Percentiles rank a stretch among this genome's conserved stretches.
Evolutionary conservation across 2,113 vertebrate species (phyloP).

Genomic region (Phyllostomus discolor): DNA sequence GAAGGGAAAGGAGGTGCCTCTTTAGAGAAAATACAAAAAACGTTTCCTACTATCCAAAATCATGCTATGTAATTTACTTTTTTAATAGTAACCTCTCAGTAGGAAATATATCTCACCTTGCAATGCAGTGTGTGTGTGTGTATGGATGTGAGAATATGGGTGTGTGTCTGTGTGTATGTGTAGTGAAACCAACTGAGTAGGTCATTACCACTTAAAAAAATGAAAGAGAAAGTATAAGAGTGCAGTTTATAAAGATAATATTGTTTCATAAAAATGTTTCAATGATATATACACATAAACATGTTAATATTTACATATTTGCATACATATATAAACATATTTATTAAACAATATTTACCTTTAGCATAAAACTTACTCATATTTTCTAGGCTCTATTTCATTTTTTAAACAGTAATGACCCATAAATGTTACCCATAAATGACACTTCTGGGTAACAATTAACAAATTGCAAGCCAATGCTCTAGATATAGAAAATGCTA

Average conservation of each 20-base stretch:
- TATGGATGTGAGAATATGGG: neutral
- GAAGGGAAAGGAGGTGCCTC: neutral
- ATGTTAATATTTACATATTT: neutral
- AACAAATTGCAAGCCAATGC: neutral
- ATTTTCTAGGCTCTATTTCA: neutral
- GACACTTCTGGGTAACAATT: neutral
- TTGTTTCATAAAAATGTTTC: neutral
- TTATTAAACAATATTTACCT: neutral
- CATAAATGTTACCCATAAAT: too few species aligned
- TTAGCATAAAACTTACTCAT: neutral
- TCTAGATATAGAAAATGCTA: neutral
- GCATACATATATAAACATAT: neutral
- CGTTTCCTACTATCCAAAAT: neutral
- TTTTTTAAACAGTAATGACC: neutral
- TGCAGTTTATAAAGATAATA: neutral
- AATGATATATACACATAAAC: neutral
- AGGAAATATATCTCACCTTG: neutral
- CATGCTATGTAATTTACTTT: constrained; percentile 5
- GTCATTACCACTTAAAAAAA: neutral
- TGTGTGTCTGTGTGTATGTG: too few species aligned
- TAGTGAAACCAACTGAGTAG: neutral
- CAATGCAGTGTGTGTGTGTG: neutral
- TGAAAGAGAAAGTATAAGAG: neutral
- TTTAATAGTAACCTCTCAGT: neutral
- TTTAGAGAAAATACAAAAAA: neutral